phyloP scores from a whole-genome alignment of 2,888 invertebrate genomes.

The Orthosia incerta region DNA sequence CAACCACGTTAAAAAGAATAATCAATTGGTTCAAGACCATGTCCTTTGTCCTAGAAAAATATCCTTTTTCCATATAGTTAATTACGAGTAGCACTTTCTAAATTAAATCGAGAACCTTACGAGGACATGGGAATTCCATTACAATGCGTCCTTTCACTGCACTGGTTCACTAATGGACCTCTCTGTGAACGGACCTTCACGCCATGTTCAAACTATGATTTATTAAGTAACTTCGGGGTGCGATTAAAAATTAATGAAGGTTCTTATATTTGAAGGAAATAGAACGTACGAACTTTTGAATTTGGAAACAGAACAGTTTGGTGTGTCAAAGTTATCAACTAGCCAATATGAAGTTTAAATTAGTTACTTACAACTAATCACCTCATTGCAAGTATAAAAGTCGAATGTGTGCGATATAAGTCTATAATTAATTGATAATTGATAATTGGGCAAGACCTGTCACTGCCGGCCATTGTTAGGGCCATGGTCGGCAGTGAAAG shows the following conservation, averaged over 20 bases:
- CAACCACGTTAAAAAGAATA: background rate
- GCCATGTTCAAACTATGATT: conserved; percentile 23
- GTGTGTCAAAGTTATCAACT: background rate
- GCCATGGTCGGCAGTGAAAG: too few species aligned
- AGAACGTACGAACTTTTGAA: background rate
- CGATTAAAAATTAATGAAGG: background rate
- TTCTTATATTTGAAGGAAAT: background rate
- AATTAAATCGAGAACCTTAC: conserved; percentile 61
- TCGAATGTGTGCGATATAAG: too few species aligned
- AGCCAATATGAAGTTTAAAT: background rate
- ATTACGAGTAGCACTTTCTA: conserved; percentile 56
- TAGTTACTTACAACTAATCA: too few species aligned
- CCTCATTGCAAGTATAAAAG: too few species aligned
- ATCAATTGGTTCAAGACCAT: background rate
- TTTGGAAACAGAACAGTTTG: background rate
- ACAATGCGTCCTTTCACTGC: conserved; percentile 75
- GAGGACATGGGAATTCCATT: conserved; percentile 80
- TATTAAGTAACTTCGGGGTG: conserved; percentile 23
- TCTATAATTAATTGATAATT: too few species aligned
- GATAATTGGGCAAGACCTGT: too few species aligned
- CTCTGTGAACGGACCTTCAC: conserved; percentile 33
- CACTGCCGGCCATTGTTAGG: too few species aligned
- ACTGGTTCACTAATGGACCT: conserved; percentile 74
- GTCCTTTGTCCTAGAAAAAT: conserved; percentile 9
- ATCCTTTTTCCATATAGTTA: conserved; percentile 28